Evolutionary conservation across 1,140 invertebrate genomes (phyloP).

Genomic region (Drosophila subobscura): DNA sequence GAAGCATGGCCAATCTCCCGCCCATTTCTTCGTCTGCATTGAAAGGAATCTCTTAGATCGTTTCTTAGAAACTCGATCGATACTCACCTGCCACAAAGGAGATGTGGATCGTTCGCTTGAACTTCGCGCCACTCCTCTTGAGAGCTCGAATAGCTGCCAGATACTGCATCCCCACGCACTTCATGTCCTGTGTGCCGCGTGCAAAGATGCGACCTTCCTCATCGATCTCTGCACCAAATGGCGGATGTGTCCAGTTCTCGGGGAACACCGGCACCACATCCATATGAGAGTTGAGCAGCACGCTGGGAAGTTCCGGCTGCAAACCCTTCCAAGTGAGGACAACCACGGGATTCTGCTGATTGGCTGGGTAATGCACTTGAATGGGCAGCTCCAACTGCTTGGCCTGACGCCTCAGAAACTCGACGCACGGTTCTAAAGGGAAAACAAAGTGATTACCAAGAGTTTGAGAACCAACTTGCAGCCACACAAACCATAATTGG

Average conservation of each 20-base stretch:
- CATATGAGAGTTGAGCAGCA: constrained; percentile 83
- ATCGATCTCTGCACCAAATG: constrained; percentile 90
- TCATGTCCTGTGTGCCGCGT: constrained; percentile 93
- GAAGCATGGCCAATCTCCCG: constrained; percentile 91
- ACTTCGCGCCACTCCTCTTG: constrained; percentile 85
- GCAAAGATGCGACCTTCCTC: constrained; percentile 91
- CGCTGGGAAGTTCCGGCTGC: constrained; percentile 90
- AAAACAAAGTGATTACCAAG: not conserved
- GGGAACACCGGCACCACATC: constrained; percentile 93
- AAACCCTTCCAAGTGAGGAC: constrained; percentile 91
- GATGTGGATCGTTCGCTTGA: constrained; percentile 89
- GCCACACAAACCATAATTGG: constrained; percentile 91
- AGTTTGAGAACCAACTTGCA: no score
- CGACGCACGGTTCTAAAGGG: constrained; percentile 42
- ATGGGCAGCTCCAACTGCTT: constrained; percentile 37
- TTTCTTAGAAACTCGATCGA: not conserved
- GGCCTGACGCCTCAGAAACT: constrained; percentile 56
- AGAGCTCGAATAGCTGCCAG: constrained; percentile 90
- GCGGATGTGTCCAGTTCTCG: constrained; percentile 86
- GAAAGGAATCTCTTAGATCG: no score
- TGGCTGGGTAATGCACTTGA: constrained; percentile 27
- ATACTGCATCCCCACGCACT: constrained; percentile 91
- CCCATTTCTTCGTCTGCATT: constrained; percentile 95
- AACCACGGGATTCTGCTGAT: constrained; percentile 54
- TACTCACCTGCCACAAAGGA: constrained; percentile 91